phyloP scores from a whole-genome alignment of 1,140 invertebrate genomes.

The Pseudomyrmex cubaensis region DNA sequence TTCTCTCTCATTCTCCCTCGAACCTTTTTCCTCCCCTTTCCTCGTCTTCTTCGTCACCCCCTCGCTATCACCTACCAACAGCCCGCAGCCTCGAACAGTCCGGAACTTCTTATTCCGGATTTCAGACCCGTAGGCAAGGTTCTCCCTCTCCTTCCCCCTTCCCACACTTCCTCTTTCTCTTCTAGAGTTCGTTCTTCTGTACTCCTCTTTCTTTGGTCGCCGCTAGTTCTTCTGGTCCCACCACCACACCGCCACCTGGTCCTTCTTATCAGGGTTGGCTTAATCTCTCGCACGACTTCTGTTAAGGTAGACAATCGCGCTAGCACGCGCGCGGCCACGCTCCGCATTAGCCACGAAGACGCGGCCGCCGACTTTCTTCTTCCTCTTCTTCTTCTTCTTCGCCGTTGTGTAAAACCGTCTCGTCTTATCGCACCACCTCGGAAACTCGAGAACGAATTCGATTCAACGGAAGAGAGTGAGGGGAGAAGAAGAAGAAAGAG shows the following conservation, averaged over 20 bases:
- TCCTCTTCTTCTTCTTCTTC: too few relatives aligned
- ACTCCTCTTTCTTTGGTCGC: constrained; percentile 26
- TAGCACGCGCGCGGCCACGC: constrained; percentile 32
- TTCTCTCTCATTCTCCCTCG: constrained; percentile 35
- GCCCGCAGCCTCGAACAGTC: constrained; percentile 72
- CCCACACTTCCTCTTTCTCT: not conserved
- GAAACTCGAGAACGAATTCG: constrained; percentile 42
- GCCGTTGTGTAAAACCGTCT: constrained; percentile 22
- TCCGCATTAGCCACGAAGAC: constrained; percentile 32
- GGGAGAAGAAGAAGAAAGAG: too few relatives aligned
- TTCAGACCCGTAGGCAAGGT: constrained; percentile 69
- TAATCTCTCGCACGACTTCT: constrained; percentile 72
- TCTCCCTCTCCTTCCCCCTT: constrained; percentile 54
- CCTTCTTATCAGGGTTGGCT: constrained; percentile 67
- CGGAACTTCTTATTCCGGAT: constrained; percentile 78
- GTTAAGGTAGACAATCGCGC: constrained; percentile 52
- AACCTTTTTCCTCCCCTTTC: constrained; percentile 36
- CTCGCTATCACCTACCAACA: constrained; percentile 70
- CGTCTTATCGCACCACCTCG: constrained; percentile 38
- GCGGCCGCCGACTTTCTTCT: constrained; percentile 44
- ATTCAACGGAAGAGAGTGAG: constrained; percentile 4
- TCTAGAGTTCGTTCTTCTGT: constrained; percentile 36
- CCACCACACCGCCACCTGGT: constrained; percentile 58
- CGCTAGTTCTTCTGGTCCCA: constrained; percentile 21
- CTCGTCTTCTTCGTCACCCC: constrained; percentile 30